Conservation (phyloP, 2,888 invertebrate genomes). For the Choristoneura rosaceana region DNA sequence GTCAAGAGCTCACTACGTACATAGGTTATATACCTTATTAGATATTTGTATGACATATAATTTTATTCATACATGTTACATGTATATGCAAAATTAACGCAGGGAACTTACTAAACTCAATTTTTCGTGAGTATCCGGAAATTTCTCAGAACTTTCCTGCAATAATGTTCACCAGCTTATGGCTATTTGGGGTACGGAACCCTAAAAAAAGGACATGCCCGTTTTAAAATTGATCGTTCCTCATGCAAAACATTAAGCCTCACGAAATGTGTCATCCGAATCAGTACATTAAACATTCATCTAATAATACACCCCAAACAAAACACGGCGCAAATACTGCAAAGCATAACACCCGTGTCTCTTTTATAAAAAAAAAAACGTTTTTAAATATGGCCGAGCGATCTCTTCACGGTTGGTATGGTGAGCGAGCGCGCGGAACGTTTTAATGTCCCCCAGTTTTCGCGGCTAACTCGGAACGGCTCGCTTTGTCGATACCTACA, state of each 20-base stretch:
- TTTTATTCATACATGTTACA: too few species aligned
- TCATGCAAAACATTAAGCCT: neutral
- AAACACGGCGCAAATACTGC: conserved; percentile 17
- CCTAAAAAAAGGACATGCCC: conserved; percentile 1
- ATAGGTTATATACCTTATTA: too few species aligned
- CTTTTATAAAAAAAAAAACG: conserved; percentile 68
- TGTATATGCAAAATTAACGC: too few species aligned
- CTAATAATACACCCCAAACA: conserved; percentile 24
- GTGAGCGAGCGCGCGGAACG: conserved; percentile 71
- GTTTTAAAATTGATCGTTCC: conserved; percentile 1
- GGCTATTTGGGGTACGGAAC: too few species aligned
- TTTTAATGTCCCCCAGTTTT: conserved; percentile 70
- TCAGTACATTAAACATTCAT: conserved; percentile 34
- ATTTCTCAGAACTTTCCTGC: too few species aligned
- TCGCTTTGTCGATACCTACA: conserved; percentile 16
- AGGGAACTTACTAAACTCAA: too few species aligned
- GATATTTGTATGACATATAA: too few species aligned
- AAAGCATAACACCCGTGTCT: conserved; percentile 50
- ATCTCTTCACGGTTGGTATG: conserved; percentile 62
- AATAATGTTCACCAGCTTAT: too few species aligned
- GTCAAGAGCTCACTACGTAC: too few species aligned
- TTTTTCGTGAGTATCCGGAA: too few species aligned
- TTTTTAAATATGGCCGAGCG: conserved; percentile 72
- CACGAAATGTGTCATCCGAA: neutral
- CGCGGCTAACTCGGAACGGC: conserved; percentile 34